phyloP scores from a whole-genome alignment of 2,113 vertebrate genomes.

The Ciconia stormi region DNA sequence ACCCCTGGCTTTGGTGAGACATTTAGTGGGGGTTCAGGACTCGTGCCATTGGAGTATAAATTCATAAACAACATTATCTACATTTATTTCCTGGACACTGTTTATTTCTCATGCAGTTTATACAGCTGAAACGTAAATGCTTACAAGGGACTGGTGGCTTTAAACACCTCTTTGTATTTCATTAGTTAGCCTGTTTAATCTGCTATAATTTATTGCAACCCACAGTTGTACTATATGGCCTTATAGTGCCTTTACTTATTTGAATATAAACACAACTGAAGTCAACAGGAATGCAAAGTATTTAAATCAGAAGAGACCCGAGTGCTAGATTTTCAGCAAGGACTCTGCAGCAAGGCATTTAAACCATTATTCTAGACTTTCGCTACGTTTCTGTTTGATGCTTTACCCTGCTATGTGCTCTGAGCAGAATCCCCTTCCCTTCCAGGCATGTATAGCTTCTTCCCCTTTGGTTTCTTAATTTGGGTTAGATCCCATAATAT shows the following conservation, averaged over 20 bases:
- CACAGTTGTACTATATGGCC: not conserved
- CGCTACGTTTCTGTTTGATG: not conserved
- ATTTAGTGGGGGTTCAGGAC: not conserved
- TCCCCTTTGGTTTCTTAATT: conserved; percentile 61
- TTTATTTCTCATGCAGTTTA: conserved; percentile 34
- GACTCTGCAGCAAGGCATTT: not conserved
- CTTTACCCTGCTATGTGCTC: not conserved
- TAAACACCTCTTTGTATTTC: conserved; percentile 19
- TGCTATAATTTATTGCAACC: not conserved
- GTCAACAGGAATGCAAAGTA: conserved; percentile 9
- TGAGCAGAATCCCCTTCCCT: conserved; percentile 7
- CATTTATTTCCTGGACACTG: not conserved
- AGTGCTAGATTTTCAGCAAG: not conserved
- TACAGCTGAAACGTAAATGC: not conserved
- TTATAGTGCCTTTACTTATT: conserved; percentile 20
- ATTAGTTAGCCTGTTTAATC: conserved; percentile 4
- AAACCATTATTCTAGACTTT: not conserved
- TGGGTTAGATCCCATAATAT: conserved; percentile 46
- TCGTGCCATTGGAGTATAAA: not conserved
- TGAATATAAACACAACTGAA: conserved; percentile 32
- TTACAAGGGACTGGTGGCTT: not conserved
- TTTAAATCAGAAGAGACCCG: not conserved
- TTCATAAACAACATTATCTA: not conserved
- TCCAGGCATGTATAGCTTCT: conserved; percentile 10
- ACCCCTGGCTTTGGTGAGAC: not conserved